Evolutionary conservation across 2,113 vertebrate genomes (phyloP).

Genomic region (Coptodon bakossiorum): DNA sequence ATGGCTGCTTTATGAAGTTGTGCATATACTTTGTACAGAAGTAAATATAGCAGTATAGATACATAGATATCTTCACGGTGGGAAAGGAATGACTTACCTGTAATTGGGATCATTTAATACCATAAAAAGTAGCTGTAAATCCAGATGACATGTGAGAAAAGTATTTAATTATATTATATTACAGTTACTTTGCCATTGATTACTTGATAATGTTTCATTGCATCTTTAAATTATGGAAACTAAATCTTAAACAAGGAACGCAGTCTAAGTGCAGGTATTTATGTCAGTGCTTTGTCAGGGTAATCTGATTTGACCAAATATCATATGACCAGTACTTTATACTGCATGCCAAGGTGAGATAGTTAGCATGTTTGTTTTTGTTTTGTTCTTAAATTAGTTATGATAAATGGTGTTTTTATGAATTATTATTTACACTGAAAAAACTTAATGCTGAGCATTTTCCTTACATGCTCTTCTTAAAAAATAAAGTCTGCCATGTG

Average conservation of each 20-base stretch:
- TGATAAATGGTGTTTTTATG: neutral
- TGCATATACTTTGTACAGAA: neutral
- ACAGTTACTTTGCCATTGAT: neutral
- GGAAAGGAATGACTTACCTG: neutral
- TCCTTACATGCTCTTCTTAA: neutral
- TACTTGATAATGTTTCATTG: neutral
- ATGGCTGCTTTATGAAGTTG: neutral
- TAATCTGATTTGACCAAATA: neutral
- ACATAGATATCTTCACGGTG: neutral
- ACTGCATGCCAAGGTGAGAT: neutral
- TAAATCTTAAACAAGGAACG: neutral
- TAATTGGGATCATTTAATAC: neutral
- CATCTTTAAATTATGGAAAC: neutral
- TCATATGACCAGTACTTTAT: neutral
- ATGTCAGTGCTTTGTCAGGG: neutral
- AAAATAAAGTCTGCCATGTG: neutral
- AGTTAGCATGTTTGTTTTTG: neutral
- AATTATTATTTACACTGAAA: neutral
- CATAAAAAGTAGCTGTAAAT: neutral
- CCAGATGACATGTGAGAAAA: neutral
- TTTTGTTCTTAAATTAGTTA: neutral
- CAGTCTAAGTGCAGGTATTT: neutral
- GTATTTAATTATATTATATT: neutral
- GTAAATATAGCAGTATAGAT: neutral
- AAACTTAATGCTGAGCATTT: neutral